phyloP scores from a whole-genome alignment of 2,113 vertebrate species.

The human region GRCh38 chr18:22542501-22543000 shows the following conservation, averaged over 20 bases:
- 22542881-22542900: neutral
- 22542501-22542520: slow-evolving; percentile 78
- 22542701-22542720: slow-evolving; percentile 58
- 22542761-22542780: slow-evolving; percentile 55
- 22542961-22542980: too few species aligned
- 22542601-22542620: slow-evolving; percentile 71
- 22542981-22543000: too few species aligned
- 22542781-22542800: neutral
- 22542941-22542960: neutral
- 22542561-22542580: slow-evolving; percentile 82
- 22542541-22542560: slow-evolving; percentile 73
- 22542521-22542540: slow-evolving; percentile 79
- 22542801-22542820: neutral
- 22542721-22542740: slow-evolving; percentile 53
- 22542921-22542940: neutral
- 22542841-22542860: neutral
- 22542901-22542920: neutral
- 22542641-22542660: slow-evolving; percentile 63
- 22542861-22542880: neutral
- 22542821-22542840: neutral
- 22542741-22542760: slow-evolving; percentile 65
- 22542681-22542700: slow-evolving; percentile 27
- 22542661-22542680: slow-evolving; percentile 70
- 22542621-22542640: slow-evolving; percentile 63
- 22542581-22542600: slow-evolving; percentile 79